A percentile compares a stretch with the other conserved stretches of the same genome.
Conservation (phyloP, 2,797 vertebrate species). For the Sebastes reedi region DNA sequence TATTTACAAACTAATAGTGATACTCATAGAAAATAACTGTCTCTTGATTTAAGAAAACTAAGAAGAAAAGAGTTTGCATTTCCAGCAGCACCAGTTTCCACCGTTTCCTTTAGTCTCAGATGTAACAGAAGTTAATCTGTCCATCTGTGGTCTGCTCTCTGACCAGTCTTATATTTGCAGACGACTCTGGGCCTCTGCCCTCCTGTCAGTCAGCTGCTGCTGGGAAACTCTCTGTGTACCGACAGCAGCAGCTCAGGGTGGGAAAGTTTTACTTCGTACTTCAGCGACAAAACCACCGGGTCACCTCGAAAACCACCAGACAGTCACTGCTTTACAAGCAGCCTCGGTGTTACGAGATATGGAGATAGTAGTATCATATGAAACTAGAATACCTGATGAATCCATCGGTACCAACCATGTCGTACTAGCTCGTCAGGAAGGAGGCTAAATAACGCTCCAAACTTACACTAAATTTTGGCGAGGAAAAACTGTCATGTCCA, state of each 20-base stretch:
- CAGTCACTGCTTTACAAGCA: neutral
- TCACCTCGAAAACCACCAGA: neutral
- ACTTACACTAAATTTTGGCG: too few species aligned
- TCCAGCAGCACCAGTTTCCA: neutral
- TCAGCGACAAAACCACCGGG: neutral
- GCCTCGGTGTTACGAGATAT: too few species aligned
- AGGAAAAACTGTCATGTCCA: too few species aligned
- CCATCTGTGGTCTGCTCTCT: neutral
- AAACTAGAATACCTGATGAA: too few species aligned
- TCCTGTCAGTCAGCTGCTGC: slow-evolving; percentile 18
- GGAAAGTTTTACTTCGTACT: slow-evolving; percentile 1
- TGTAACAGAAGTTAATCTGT: neutral
- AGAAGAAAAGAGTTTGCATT: neutral
- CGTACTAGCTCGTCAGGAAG: too few species aligned
- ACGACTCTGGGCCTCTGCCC: slow-evolving; percentile 1
- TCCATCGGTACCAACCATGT: too few species aligned
- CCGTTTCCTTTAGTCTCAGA: slow-evolving; percentile 21
- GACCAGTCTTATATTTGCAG: slow-evolving; percentile 21
- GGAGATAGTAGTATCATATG: too few species aligned
- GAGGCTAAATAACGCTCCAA: too few species aligned
- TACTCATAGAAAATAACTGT: neutral
- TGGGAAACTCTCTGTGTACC: slow-evolving; percentile 8
- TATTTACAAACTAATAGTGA: neutral
- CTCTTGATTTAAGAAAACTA: neutral
- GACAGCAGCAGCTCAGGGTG: slow-evolving; percentile 13